phyloP scores from a whole-genome alignment of 2,113 vertebrate genomes.

The Nerophis lumbriciformis region DNA sequence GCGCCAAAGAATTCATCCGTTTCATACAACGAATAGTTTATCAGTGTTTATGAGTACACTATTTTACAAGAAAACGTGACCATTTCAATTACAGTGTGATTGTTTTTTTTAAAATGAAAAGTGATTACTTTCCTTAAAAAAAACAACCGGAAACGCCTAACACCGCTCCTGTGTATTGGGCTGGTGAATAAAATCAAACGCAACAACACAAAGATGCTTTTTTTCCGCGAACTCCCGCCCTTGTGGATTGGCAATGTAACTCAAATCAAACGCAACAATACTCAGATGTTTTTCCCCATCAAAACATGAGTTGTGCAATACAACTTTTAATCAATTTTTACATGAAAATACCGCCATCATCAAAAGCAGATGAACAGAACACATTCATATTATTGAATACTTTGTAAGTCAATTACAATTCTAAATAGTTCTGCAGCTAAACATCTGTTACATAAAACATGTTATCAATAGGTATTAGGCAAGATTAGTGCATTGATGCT shows the following conservation, averaged over 20 bases:
- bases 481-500: neutral
- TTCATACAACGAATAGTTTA: neutral
- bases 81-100: no score
- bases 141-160: neutral
- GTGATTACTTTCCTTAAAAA: neutral
- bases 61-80: no score
- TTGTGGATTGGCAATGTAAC: accelerated
- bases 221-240: conserved; percentile 29
- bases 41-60: neutral
- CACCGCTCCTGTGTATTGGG: conserved; percentile 27
- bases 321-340: neutral
- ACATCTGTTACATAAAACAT: neutral
- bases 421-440: neutral
- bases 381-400: neutral
- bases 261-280: conserved; percentile 19
- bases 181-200: conserved; percentile 2
- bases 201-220: neutral
- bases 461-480: neutral
- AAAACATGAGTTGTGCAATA: neutral
- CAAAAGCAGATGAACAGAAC: neutral
- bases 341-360: neutral
- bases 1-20: neutral
- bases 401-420: neutral
- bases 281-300: neutral
- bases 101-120: conserved; percentile 1